Percentiles rank a stretch among this genome's conserved stretches.
Conservation (phyloP, 2,113 vertebrate genomes). For the Rhea americana region DNA sequence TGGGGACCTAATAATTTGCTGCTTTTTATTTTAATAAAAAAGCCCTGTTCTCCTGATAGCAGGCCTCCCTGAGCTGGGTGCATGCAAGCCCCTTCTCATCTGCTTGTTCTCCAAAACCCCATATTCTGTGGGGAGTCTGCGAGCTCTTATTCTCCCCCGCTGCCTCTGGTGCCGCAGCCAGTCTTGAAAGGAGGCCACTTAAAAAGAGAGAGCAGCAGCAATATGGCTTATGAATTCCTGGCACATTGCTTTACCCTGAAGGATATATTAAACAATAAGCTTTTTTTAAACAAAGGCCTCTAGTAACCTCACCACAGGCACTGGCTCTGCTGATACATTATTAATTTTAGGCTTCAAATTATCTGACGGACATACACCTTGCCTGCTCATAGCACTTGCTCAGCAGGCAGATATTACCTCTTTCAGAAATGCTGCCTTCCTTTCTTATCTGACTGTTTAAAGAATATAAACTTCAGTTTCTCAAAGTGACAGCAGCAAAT, state of each 20-base stretch:
- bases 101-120: not conserved
- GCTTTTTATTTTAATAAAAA: slow-evolving; percentile 25
- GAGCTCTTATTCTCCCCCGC: not conserved
- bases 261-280: slow-evolving; percentile 18
- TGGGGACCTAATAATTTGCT: not conserved
- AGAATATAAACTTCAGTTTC: not conserved
- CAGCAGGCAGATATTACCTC: not conserved
- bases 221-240: slow-evolving; percentile 22
- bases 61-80: not conserved
- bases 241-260: slow-evolving; percentile 24
- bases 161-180: not conserved
- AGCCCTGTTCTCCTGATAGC: not conserved
- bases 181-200: not conserved
- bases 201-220: slow-evolving; percentile 41
- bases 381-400: not conserved
- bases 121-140: not conserved
- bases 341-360: slow-evolving; percentile 42
- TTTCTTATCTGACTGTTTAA: not conserved
- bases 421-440: not conserved
- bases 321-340: not conserved
- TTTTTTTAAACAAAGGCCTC: slow-evolving; percentile 27
- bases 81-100: not conserved
- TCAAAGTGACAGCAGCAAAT: not conserved
- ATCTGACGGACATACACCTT: not conserved
- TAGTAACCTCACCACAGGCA: not conserved